A percentile compares a stretch with the other conserved stretches of the same genome.
These are phyloP conservation scores for Ctenosaura bakeri DNA, from an alignment of 2,797 vertebrate species.

Conservation along the genomic window DNA sequence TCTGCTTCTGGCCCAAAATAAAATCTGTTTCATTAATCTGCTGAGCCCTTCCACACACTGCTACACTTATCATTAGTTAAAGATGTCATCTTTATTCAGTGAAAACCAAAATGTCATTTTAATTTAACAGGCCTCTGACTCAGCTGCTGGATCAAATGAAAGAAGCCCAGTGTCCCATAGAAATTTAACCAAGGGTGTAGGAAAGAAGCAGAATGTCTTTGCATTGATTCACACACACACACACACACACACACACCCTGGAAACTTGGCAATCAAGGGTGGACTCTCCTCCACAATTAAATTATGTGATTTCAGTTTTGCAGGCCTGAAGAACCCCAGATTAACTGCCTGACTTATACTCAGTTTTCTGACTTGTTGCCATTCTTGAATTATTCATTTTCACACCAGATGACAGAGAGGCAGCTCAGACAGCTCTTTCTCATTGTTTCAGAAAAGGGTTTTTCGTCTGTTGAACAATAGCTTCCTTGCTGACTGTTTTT, in stretches of 20 bases:
- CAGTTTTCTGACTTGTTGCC: constrained; percentile 38
- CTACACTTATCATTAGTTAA: constrained; percentile 21
- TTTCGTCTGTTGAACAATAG: constrained; percentile 45
- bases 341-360: constrained; percentile 48
- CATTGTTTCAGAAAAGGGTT: constrained; percentile 22
- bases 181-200: constrained; percentile 33
- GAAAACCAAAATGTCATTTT: constrained; percentile 34
- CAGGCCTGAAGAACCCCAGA: constrained; percentile 49
- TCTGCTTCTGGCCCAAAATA: background rate
- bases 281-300: constrained; percentile 40
- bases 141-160: constrained; percentile 35
- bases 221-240: background rate
- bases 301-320: constrained; percentile 42
- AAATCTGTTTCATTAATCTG: constrained; percentile 8
- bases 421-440: constrained; percentile 12
- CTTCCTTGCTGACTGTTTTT: constrained; percentile 50
- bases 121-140: constrained; percentile 34
- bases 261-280: background rate
- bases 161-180: constrained; percentile 38
- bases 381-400: constrained; percentile 53
- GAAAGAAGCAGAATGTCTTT: constrained; percentile 36
- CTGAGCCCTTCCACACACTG: background rate
- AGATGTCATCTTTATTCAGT: constrained; percentile 38
- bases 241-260: too few relatives aligned
- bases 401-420: constrained; percentile 43